Percentiles rank a stretch among this genome's conserved stretches.
These are phyloP conservation scores for Rhabdomys dilectus DNA, from an alignment of 2,113 vertebrate genomes.

Conservation along the genomic window DNA sequence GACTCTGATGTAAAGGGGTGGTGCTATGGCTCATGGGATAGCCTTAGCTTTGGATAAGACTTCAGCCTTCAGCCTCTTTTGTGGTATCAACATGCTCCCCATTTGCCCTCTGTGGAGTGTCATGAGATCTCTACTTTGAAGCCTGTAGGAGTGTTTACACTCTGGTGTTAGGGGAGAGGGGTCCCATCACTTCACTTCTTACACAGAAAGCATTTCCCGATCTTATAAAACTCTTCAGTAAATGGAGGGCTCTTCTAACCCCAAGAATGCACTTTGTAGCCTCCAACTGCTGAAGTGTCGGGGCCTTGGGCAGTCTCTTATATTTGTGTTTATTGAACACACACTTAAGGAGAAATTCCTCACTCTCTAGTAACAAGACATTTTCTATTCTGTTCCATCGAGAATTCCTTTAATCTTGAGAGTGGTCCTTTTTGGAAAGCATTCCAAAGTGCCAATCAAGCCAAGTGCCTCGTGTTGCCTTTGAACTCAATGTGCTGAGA, in stretches of 20 bases:
- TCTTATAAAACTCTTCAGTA: slow-evolving; percentile 63
- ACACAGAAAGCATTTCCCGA: slow-evolving; percentile 61
- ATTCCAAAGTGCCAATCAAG: slow-evolving; percentile 75
- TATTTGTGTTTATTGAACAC: slow-evolving; percentile 68
- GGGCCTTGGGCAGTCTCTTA: slow-evolving; percentile 48
- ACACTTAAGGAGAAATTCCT: slow-evolving; percentile 71
- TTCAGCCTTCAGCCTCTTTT: not conserved
- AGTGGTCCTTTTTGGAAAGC: slow-evolving; percentile 68
- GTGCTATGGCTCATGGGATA: not conserved
- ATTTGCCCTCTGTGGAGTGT: not conserved
- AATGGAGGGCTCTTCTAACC: slow-evolving; percentile 64
- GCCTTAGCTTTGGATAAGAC: not conserved
- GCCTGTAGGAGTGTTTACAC: slow-evolving; percentile 60
- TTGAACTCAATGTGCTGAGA: slow-evolving; percentile 75
- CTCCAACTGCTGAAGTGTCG: slow-evolving; percentile 56
- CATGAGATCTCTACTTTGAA: slow-evolving; percentile 71
- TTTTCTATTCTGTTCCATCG: slow-evolving; percentile 70
- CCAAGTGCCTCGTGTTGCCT: slow-evolving; percentile 64
- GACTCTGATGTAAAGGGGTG: not conserved
- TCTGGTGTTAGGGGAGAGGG: not conserved
- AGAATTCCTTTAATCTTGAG: slow-evolving; percentile 75
- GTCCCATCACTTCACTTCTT: slow-evolving; percentile 59
- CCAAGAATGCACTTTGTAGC: slow-evolving; percentile 61
- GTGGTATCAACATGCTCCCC: not conserved
- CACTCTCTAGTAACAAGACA: slow-evolving; percentile 60